Base-by-base conservation (phyloP, 2,888 invertebrate genomes). In the Julus scanicus region DNA sequence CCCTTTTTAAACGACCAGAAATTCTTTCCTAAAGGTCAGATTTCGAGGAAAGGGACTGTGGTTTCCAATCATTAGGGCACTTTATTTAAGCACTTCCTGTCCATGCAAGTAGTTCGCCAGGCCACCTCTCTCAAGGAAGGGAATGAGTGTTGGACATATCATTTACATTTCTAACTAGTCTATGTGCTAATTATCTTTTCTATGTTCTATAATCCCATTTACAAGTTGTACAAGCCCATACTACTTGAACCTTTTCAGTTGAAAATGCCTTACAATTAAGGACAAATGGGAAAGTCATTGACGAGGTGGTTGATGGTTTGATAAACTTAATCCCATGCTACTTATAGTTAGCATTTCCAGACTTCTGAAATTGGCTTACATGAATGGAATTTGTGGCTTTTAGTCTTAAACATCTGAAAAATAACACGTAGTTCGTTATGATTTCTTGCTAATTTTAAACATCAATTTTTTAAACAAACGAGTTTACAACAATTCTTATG, bases 1-100 rank as follows among this genome's bases (percentile, higher is more conserved):
- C 80, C 80, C 80, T 80, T 80, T 80, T 80, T 80, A 71, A 80
- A 80, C 80, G 80, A 37, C 37, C 80, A 80, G 29, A 80, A 71
- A 80, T 80, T 80, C 80, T 15, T 80, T 80, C 37, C 3, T 63
- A 71, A 29, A 71, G 63, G 63, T 71, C 63, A 71, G 20, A 39
- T 80, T 80, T 80, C 80, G 15, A 39, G 2, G 37, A 13, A 80
- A 80, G 13, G 37, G 37, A 29, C 37, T 4, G 2, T 15, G 13
- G 37, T 37, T 80, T 80, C 37, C 37, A 13, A 4, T 37, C 63
- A 80, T 39, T 37, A 15, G 80, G 80, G 80, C 80, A 80, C 80
- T 39, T 71, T 9, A 29, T 71, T 57, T 57, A 29, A 29, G n/a
- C 20, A 63, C 20, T 71, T 80, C 80, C 80, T 80, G 80, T 9